Evolutionary conservation across 2,113 vertebrate genomes (phyloP).

Genomic region (Ceyx cyanopectus): DNA sequence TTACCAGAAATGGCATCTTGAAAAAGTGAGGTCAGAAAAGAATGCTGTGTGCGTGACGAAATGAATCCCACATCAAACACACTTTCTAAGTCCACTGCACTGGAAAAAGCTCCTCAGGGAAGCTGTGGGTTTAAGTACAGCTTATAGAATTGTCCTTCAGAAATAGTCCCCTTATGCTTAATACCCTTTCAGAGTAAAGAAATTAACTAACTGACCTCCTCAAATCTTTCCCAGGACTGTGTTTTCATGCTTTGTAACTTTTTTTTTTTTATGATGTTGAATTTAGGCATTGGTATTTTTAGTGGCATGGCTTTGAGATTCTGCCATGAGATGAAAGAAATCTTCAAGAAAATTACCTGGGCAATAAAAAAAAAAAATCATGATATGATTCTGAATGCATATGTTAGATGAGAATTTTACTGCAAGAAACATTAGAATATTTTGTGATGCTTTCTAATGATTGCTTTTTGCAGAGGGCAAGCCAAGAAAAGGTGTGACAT

Average conservation of each 20-base stretch:
- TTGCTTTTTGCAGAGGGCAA: slow-evolving; percentile 85
- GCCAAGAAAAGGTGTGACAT: slow-evolving; percentile 90
- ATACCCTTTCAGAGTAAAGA: background rate
- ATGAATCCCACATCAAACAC: slow-evolving; percentile 45
- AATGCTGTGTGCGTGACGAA: background rate
- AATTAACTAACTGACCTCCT: background rate
- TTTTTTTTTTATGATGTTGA: background rate
- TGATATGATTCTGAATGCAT: background rate
- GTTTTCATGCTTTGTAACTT: background rate
- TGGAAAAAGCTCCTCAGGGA: background rate
- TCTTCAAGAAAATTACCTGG: background rate
- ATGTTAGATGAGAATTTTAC: background rate
- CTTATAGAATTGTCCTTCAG: background rate
- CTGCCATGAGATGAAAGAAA: background rate
- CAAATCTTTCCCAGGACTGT: background rate
- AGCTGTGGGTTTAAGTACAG: background rate
- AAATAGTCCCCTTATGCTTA: background rate
- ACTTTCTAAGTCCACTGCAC: background rate
- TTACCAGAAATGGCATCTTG: slow-evolving; percentile 22
- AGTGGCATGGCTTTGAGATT: background rate
- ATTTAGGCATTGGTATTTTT: background rate
- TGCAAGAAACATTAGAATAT: background rate
- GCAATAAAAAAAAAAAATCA: background rate
- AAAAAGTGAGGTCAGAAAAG: slow-evolving; percentile 17
- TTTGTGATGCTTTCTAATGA: background rate